Evolutionary conservation across 1,140 invertebrate species (phyloP), one percentile per base, ranked within the genome.

Genomic region (Pseudomyrmex pallidus): DNA sequence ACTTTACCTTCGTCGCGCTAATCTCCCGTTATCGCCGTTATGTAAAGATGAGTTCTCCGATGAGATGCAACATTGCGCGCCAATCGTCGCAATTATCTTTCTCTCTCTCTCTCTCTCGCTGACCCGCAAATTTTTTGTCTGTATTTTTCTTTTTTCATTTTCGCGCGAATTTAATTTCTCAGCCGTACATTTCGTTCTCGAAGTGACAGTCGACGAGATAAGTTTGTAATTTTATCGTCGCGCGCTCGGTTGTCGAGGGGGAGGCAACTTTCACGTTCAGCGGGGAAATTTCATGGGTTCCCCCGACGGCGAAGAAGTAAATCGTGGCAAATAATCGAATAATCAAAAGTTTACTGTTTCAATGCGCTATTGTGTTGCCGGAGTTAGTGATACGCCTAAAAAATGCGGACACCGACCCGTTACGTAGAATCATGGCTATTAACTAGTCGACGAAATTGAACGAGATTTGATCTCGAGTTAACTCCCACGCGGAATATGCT

Each of bases 401-500:
- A 87, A 88, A 87, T 67, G 72, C 66, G 72, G 85, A 87, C 73
- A 74, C 74, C 85, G 63, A 52, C 68, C 85, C 86, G 86, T 87
- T 87, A 87, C 86, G 73, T 88, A 72, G 72, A 85, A 84, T 88
- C 87, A 84, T 82, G 87, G 84, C 85, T 88, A 86, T 89, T 88
- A 89, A 89, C 83, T 88, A 68, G 59, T 56, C 87, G 76, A 87
- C 74, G 70, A 88, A 89, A 89, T 88, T 89, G 87, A 88, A 84
- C 85, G 84, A 87, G 88, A 89, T 89, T 85, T 72, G 84, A 89
- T 89, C 88, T 89, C 77, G 61, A 82, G 54, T 54, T 62, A 62
- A 85, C 88, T 88, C 88, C 86, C 84, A 88, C 88, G 87, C 83
- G 68, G 72, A 52, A 86, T 86, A 68, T 68, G 64, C 84, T 82